A percentile compares a stretch with the other conserved stretches of the same genome.
Evolutionary conservation across 2,113 vertebrate genomes (phyloP).

Genomic region (Lasiurus cinereus): DNA sequence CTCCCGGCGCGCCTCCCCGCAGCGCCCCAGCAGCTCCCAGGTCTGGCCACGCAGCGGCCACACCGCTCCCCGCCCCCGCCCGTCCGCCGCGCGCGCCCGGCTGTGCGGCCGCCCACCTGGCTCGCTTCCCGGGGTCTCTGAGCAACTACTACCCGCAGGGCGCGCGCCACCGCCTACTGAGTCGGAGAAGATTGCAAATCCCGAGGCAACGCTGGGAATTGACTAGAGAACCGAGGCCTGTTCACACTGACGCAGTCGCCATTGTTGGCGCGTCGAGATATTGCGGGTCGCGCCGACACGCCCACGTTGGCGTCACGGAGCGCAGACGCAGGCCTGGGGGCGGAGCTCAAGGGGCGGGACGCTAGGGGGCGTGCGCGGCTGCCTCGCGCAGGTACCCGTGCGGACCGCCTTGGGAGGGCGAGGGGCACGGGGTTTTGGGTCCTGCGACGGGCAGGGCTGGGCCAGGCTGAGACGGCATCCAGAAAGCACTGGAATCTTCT

Average conservation of each 20-base stretch:
- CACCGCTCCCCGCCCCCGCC: background rate
- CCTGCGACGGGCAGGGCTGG: background rate
- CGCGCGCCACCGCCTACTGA: background rate
- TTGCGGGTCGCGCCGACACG: slow-evolving; percentile 37
- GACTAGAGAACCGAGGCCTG: background rate
- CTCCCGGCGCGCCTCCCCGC: background rate
- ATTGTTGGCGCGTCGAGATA: background rate
- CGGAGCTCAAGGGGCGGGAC: background rate
- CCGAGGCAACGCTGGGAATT: background rate
- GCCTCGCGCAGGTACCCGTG: rapidly evolving
- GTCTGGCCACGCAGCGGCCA: background rate
- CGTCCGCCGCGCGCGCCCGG: background rate
- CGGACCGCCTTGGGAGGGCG: rapidly evolving
- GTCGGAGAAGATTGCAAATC: too few relatives aligned
- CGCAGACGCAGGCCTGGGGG: background rate
- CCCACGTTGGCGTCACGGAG: slow-evolving; percentile 57
- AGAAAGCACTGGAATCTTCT: background rate
- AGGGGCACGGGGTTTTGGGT: background rate
- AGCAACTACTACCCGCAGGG: background rate
- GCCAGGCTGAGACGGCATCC: background rate
- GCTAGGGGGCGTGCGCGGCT: too few relatives aligned
- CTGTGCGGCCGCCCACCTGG: slow-evolving; percentile 53
- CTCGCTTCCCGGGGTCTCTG: background rate
- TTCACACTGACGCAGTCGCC: slow-evolving; percentile 40
- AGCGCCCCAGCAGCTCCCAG: slow-evolving; percentile 69